Conservation (phyloP, 2,113 vertebrate species). For the Boleophthalmus pectinirostris region DNA sequence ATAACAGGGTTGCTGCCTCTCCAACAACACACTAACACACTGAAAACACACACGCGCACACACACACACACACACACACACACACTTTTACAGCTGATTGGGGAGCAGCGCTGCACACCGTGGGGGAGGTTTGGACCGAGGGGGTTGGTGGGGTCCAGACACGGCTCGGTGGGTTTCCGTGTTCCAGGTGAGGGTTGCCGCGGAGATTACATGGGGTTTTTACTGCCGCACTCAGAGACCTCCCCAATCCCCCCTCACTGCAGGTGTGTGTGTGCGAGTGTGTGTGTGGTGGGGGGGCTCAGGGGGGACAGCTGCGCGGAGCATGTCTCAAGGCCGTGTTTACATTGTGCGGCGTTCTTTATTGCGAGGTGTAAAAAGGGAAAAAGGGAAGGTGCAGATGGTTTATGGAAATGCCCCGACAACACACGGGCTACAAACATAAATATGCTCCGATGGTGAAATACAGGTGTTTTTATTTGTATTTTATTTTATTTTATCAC, state of each 20-base stretch:
- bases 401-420: not conserved
- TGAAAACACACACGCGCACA: not conserved
- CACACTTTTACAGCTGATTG: constrained; percentile 60
- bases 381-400: not conserved
- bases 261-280: not conserved
- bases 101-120: constrained; percentile 44
- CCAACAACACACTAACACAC: constrained; percentile 22
- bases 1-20: not conserved
- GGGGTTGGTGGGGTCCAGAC: constrained; percentile 59
- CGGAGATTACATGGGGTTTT: constrained; percentile 53
- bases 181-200: constrained; percentile 59
- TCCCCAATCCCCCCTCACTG: constrained; percentile 4
- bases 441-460: not conserved
- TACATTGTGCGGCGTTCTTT: not conserved
- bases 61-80: not conserved
- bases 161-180: constrained; percentile 51
- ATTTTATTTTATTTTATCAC: no score
- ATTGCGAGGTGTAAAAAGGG: not conserved
- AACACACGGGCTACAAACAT: not conserved
- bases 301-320: constrained; percentile 2
- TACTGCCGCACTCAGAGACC: constrained; percentile 30
- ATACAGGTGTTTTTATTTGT: no score
- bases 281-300: not conserved
- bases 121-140: not conserved
- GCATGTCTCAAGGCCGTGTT: constrained; percentile 17